Percentiles rank a stretch among this genome's conserved stretches.
Conservation (phyloP, 2,888 invertebrate genomes). For the Drosophila mettleri region DNA sequence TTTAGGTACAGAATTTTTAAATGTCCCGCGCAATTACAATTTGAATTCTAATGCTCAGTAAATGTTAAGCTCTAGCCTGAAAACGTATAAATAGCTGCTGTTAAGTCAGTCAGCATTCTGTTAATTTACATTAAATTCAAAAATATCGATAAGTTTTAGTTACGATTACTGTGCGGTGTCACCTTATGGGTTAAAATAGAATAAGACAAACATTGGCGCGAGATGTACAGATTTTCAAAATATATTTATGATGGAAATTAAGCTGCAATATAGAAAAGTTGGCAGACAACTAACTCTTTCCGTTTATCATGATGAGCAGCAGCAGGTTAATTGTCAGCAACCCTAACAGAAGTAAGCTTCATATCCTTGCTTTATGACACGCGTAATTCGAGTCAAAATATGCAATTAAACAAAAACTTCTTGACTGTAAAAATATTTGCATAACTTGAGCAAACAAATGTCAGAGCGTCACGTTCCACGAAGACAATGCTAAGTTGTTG, state of each 20-base stretch:
- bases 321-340: conserved; percentile 51
- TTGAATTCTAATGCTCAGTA: neutral
- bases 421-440: conserved; percentile 81
- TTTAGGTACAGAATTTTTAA: neutral
- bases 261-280: neutral
- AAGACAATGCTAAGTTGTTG: conserved; percentile 78
- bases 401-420: conserved; percentile 81
- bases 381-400: conserved; percentile 79
- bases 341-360: conserved; percentile 45
- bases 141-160: conserved; percentile 2
- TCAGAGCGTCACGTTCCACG: conserved; percentile 63
- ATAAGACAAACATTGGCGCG: conserved; percentile 14
- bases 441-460: conserved; percentile 79
- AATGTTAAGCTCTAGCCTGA: neutral
- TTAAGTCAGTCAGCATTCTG: conserved; percentile 1
- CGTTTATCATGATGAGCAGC: conserved; percentile 14
- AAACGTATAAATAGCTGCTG: neutral
- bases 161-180: conserved; percentile 31
- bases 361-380: conserved; percentile 75
- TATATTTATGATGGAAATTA: neutral
- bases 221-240: conserved; percentile 7
- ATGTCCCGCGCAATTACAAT: neutral
- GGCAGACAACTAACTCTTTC: conserved; percentile 28
- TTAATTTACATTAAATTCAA: neutral
- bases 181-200: neutral